phyloP scores from a whole-genome alignment of 2,888 invertebrate species.

The Cephus pulcher region DNA sequence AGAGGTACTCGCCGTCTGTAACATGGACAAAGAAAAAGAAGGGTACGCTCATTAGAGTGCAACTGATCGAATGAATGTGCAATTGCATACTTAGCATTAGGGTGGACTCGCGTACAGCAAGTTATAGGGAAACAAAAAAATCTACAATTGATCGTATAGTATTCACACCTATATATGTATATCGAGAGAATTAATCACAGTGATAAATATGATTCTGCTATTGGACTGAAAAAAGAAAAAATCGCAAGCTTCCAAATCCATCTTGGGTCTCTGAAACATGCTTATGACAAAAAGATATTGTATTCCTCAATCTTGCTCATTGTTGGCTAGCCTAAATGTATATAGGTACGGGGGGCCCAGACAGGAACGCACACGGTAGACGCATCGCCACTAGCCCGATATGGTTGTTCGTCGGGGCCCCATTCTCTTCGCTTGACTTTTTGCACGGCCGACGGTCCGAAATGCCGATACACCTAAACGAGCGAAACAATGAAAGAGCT shows the following conservation, averaged over 20 bases:
- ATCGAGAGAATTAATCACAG: neutral
- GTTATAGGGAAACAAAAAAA: neutral
- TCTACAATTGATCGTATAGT: neutral
- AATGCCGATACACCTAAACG: constrained; percentile 52
- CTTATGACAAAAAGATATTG: neutral
- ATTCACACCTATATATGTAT: neutral
- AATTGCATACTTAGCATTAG: neutral
- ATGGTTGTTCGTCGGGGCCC: constrained; percentile 42
- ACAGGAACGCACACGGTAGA: neutral
- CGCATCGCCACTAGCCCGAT: constrained; percentile 38
- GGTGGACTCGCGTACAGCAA: neutral
- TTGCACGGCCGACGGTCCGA: constrained; percentile 42
- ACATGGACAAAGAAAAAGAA: constrained; percentile 56
- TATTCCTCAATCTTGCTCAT: neutral
- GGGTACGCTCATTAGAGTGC: neutral
- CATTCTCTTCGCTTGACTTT: constrained; percentile 52
- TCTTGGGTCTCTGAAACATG: too few species aligned
- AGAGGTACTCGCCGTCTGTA: constrained; percentile 95
- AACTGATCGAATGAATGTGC: neutral
- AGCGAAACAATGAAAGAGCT: constrained; percentile 59
- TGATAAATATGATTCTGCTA: neutral
- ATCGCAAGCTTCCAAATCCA: too few species aligned
- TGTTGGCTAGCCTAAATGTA: neutral
- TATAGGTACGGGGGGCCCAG: neutral
- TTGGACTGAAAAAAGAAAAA: neutral